phyloP scores from a whole-genome alignment of 92 coral and sea anemone genomes.

The Montipora capitata region DNA sequence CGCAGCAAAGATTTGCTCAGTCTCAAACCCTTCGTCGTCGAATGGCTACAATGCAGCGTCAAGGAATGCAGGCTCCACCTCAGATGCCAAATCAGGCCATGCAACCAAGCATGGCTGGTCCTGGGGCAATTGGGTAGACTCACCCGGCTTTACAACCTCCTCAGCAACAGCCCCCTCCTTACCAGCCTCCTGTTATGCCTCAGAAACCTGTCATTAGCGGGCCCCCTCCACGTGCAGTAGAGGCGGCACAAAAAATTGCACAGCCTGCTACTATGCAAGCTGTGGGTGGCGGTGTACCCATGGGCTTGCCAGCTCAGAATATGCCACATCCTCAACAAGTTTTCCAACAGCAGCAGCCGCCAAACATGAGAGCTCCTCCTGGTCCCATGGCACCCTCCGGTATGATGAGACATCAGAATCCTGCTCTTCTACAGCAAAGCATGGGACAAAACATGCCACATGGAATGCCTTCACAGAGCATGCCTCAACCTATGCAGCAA shows the following conservation, averaged over 20 bases:
- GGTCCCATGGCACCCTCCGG: constrained; percentile 71
- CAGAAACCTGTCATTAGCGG: constrained; percentile 89
- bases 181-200: constrained; percentile 84
- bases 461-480: constrained; percentile 51
- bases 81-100: constrained; percentile 76
- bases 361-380: constrained; percentile 36
- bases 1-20: constrained; percentile 96
- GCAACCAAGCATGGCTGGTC: constrained; percentile 69
- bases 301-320: constrained; percentile 43
- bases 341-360: constrained; percentile 72
- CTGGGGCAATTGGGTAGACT: constrained; percentile 69
- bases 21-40: constrained; percentile 94
- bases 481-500: constrained; percentile 64
- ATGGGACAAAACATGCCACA: constrained; percentile 60
- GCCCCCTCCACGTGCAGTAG: constrained; percentile 97
- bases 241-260: constrained; percentile 93
- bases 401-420: constrained; percentile 81
- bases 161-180: constrained; percentile 81
- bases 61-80: constrained; percentile 85
- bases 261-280: constrained; percentile 88
- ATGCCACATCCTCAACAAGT: constrained; percentile 76
- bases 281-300: constrained; percentile 76
- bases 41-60: constrained; percentile 91
- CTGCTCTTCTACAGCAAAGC: constrained; percentile 78
- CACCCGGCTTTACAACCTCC: constrained; percentile 88